A percentile compares a stretch with the other conserved stretches of the same genome.
These are phyloP conservation scores for Notiomystis cincta DNA, from an alignment of 2,113 vertebrate species.

Conservation along the genomic window DNA sequence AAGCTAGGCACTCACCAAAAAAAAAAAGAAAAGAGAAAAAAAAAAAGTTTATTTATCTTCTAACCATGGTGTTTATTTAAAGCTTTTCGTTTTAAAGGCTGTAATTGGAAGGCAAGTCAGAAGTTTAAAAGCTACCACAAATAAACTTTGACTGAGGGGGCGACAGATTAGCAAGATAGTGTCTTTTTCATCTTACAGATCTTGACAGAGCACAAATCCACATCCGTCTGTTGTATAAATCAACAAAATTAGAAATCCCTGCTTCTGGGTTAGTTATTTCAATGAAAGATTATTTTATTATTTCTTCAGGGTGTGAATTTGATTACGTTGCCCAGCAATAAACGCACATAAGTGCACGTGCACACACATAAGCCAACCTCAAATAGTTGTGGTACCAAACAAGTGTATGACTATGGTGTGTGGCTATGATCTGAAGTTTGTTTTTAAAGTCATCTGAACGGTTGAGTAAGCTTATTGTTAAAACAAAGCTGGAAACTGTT, in stretches of 20 bases:
- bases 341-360: rapidly evolving
- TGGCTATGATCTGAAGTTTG: not conserved
- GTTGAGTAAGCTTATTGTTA: constrained; percentile 70
- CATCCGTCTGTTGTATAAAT: constrained; percentile 68
- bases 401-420: not conserved
- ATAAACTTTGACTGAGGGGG: constrained; percentile 76
- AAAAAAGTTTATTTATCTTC: constrained; percentile 84
- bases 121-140: constrained; percentile 79
- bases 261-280: constrained; percentile 40
- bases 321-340: not conserved
- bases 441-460: constrained; percentile 50
- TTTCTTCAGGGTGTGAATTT: not conserved
- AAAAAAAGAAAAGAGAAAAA: not conserved
- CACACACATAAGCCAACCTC: not conserved
- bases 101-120: constrained; percentile 75
- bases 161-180: constrained; percentile 72
- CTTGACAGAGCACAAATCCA: constrained; percentile 59
- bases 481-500: constrained; percentile 61
- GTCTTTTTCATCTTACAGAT: constrained; percentile 71
- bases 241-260: constrained; percentile 43
- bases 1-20: constrained; percentile 71
- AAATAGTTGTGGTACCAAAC: not conserved
- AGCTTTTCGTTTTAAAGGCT: constrained; percentile 75
- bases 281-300: not conserved
- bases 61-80: constrained; percentile 85